Evolutionary conservation across 2,888 invertebrate species (phyloP).

Genomic region (Crematogaster levior): DNA sequence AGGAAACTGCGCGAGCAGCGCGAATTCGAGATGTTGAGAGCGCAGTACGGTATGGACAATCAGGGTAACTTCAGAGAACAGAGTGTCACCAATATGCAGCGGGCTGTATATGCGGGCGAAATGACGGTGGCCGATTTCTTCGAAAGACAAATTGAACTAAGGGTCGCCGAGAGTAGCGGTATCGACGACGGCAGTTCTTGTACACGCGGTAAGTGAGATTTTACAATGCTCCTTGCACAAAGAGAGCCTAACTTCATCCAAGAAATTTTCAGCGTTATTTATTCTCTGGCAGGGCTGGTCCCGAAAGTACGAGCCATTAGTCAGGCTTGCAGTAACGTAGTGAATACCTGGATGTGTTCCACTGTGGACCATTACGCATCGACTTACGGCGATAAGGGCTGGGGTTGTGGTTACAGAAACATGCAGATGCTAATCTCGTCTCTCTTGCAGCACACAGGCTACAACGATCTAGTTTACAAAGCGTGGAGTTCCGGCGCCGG

Average conservation of each 20-base stretch:
- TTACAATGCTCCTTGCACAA: constrained; percentile 1
- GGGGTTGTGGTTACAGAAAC: constrained; percentile 97
- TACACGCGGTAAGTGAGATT: constrained; percentile 89
- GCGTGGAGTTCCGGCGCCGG: constrained; percentile 84
- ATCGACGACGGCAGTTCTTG: constrained; percentile 94
- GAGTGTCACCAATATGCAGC: constrained; percentile 92
- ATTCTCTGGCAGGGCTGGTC: constrained; percentile 82
- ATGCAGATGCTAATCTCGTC: constrained; percentile 97
- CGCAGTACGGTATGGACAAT: constrained; percentile 96
- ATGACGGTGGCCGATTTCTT: constrained; percentile 95
- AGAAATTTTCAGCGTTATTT: neutral
- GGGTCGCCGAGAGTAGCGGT: constrained; percentile 91
- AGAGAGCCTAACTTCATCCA: neutral
- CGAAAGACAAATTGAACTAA: constrained; percentile 92
- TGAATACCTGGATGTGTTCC: constrained; percentile 91
- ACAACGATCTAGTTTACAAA: constrained; percentile 88
- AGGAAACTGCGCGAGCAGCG: constrained; percentile 91
- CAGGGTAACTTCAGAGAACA: constrained; percentile 93
- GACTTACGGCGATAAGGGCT: constrained; percentile 95
- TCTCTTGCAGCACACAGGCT: constrained; percentile 90
- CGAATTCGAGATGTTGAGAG: constrained; percentile 92
- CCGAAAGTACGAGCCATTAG: constrained; percentile 86
- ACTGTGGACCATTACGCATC: constrained; percentile 95
- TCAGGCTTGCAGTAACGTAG: constrained; percentile 87
- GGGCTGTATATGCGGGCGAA: constrained; percentile 94